phyloP scores from a whole-genome alignment of 1,140 invertebrate species.

The Cyphomyrmex costatus region DNA sequence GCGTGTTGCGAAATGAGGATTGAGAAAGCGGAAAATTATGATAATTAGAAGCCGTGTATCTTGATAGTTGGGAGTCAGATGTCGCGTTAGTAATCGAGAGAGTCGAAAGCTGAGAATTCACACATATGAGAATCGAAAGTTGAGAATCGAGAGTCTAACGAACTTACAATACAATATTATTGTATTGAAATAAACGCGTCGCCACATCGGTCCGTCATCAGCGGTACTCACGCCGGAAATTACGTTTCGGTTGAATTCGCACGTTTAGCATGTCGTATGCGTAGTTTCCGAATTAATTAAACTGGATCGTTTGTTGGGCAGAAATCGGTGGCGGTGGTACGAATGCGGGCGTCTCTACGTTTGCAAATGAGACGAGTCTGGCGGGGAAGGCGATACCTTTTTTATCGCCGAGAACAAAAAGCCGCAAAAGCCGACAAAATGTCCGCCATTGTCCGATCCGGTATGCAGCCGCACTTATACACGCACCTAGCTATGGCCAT shows the following conservation, averaged over 20 bases:
- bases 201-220: background rate
- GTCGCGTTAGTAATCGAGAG: background rate
- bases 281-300: constrained; percentile 53
- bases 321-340: background rate
- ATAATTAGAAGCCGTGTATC: background rate
- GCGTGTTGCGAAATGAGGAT: background rate
- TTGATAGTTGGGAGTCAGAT: background rate
- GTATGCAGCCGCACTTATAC: constrained; percentile 68
- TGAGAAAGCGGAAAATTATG: background rate
- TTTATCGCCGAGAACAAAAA: constrained; percentile 76
- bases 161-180: background rate
- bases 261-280: background rate
- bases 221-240: constrained; percentile 32
- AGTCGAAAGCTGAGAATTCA: constrained; percentile 1
- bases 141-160: background rate
- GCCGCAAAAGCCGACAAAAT: constrained; percentile 73
- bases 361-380: constrained; percentile 54
- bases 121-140: constrained; percentile 6
- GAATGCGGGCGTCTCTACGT: background rate
- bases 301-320: constrained; percentile 1
- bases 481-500: constrained; percentile 78
- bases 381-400: constrained; percentile 70
- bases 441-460: constrained; percentile 75
- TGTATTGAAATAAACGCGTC: constrained; percentile 32
- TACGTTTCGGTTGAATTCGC: constrained; percentile 1